Conservation (phyloP, 2,113 vertebrate genomes). For the Phylloscopus trochilus region DNA sequence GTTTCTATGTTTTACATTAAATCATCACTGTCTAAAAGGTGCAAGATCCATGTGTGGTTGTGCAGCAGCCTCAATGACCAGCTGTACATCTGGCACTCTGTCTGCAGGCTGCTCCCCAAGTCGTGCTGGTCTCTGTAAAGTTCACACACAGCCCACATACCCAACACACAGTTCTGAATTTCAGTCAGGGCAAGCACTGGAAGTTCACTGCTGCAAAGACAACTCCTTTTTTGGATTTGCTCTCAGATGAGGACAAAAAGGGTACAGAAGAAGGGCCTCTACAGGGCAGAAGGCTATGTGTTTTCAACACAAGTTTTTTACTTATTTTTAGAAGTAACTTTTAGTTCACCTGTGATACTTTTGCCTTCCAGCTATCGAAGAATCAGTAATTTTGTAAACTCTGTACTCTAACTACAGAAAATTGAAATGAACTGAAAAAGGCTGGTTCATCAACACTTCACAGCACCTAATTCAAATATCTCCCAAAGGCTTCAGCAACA, state of each 20-base stretch:
- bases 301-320: not conserved
- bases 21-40: not conserved
- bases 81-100: no score
- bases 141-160: not conserved
- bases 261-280: slow-evolving; percentile 18
- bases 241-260: slow-evolving; percentile 20
- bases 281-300: not conserved
- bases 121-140: not conserved
- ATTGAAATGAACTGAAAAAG: not conserved
- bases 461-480: not conserved
- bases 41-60: not conserved
- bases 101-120: not conserved
- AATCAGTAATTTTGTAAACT: not conserved
- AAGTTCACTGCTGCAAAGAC: slow-evolving; percentile 37
- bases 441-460: not conserved
- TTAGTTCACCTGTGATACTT: not conserved
- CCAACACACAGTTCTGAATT: not conserved
- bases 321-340: not conserved
- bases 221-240: slow-evolving; percentile 63
- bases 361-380: not conserved
- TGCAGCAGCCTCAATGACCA: not conserved
- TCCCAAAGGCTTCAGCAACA: not conserved
- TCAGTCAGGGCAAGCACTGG: not conserved
- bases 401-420: not conserved
- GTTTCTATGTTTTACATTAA: not conserved